A percentile compares a stretch with the other conserved stretches of the same genome.
phyloP scores from a whole-genome alignment of 2,113 vertebrate species.

The Oryzias celebensis region DNA sequence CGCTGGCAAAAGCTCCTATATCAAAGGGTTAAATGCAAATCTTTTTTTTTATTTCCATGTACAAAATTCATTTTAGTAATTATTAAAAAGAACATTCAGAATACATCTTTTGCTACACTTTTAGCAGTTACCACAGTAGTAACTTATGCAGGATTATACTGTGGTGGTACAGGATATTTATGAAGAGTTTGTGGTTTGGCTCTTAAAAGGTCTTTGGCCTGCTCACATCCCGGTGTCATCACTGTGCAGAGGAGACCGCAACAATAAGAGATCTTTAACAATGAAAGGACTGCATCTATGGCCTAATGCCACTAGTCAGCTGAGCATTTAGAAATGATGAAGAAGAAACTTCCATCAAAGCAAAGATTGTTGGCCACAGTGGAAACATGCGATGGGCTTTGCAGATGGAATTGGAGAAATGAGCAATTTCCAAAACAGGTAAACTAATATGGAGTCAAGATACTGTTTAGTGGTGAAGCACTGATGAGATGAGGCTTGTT shows the following conservation, averaged over 20 bases:
- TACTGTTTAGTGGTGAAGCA: slow-evolving; percentile 57
- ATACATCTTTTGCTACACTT: slow-evolving; percentile 39
- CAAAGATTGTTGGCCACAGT: slow-evolving; percentile 51
- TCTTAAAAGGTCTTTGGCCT: slow-evolving; percentile 59
- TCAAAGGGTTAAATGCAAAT: too few relatives aligned
- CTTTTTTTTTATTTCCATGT: too few relatives aligned
- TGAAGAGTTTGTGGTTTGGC: slow-evolving; percentile 59
- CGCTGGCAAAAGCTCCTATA: too few relatives aligned
- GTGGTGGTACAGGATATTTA: slow-evolving; percentile 43
- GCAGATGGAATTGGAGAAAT: slow-evolving; percentile 65
- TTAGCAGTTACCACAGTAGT: slow-evolving; percentile 28
- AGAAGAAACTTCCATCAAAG: slow-evolving; percentile 44
- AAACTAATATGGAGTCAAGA: slow-evolving; percentile 67
- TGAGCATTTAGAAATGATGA: slow-evolving; percentile 44
- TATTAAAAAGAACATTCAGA: slow-evolving; percentile 23
- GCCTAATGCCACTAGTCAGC: slow-evolving; percentile 38
- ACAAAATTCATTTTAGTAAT: slow-evolving; percentile 18
- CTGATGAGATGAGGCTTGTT: slow-evolving; percentile 73
- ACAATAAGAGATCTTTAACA: slow-evolving; percentile 48
- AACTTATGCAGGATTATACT: slow-evolving; percentile 24
- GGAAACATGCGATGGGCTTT: slow-evolving; percentile 55
- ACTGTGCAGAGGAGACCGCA: slow-evolving; percentile 47
- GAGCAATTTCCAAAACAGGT: slow-evolving; percentile 69
- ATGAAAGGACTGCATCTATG: slow-evolving; percentile 46
- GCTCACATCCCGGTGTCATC: slow-evolving; percentile 52